A percentile compares a stretch with the other conserved stretches of the same genome.
Evolutionary conservation across 2,797 vertebrate species (phyloP).

Genomic region (Trachops cirrhosus): DNA sequence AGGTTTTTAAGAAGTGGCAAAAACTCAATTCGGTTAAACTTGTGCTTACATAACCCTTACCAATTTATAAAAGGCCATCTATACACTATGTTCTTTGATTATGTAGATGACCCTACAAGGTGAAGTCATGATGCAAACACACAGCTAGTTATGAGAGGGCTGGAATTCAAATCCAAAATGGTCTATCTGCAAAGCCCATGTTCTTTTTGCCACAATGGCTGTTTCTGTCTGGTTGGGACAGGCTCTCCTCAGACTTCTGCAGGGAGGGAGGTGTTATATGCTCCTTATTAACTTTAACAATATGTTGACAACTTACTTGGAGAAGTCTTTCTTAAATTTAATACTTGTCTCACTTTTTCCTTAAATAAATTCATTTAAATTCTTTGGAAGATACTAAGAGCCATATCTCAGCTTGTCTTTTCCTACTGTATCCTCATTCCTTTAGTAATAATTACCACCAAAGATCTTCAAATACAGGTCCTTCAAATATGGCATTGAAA

Average conservation of each 20-base stretch:
- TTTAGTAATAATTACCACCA: background rate
- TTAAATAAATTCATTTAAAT: conserved; percentile 51
- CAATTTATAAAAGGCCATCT: background rate
- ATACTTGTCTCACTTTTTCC: conserved; percentile 10
- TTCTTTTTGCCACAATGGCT: background rate
- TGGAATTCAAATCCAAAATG: background rate
- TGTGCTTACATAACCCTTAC: background rate
- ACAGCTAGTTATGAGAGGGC: background rate
- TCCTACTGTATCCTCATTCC: background rate
- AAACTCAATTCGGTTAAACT: background rate
- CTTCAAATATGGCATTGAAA: background rate
- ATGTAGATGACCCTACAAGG: too few species aligned
- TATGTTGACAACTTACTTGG: conserved; percentile 28
- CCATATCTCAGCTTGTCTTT: background rate
- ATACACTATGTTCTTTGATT: background rate
- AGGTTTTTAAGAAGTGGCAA: background rate
- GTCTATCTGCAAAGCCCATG: background rate
- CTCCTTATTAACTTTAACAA: background rate
- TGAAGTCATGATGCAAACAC: background rate
- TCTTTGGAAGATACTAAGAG: conserved; percentile 14
- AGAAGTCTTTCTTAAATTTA: conserved; percentile 25
- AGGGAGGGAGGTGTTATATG: background rate
- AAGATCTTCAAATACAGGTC: background rate
- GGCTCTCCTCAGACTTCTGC: background rate
- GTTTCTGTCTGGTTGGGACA: background rate